phyloP scores from a whole-genome alignment of 2,888 invertebrate species.

The Ryuthela nishihirai region DNA sequence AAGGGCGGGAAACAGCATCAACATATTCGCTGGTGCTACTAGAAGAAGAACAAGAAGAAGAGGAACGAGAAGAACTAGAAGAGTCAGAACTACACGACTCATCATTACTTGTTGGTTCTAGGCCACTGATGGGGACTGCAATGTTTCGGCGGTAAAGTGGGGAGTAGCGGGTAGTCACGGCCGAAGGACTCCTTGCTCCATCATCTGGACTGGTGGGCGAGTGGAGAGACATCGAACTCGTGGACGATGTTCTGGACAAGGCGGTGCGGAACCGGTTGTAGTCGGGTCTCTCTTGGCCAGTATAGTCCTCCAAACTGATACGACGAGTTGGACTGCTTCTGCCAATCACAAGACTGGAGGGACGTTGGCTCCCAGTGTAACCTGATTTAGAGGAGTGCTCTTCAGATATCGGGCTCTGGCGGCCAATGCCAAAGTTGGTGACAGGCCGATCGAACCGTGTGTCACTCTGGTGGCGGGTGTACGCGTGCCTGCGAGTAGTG shows the following conservation, averaged over 20 bases:
- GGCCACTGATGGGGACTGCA: constrained; percentile 12
- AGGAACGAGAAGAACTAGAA: background rate
- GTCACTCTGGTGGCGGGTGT: constrained; percentile 38
- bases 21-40: constrained; percentile 30
- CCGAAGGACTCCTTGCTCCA: constrained; percentile 26
- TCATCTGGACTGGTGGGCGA: constrained; percentile 26
- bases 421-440: background rate
- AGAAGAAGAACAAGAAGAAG: constrained; percentile 25
- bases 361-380: constrained; percentile 5
- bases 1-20: background rate
- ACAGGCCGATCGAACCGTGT: constrained; percentile 37
- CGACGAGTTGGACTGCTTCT: constrained; percentile 17
- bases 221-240: constrained; percentile 29
- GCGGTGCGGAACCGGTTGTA: constrained; percentile 41
- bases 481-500: constrained; percentile 9
- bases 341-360: constrained; percentile 11
- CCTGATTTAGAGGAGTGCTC: background rate
- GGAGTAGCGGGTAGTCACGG: constrained; percentile 33
- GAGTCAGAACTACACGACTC: constrained; percentile 36
- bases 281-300: constrained; percentile 42
- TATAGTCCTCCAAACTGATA: constrained; percentile 37
- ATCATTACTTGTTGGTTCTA: constrained; percentile 38
- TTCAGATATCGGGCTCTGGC: background rate
- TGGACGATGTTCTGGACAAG: constrained; percentile 35
- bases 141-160: constrained; percentile 31